Conservation (phyloP, 2,113 vertebrate species). For the Bathybates hornii region DNA sequence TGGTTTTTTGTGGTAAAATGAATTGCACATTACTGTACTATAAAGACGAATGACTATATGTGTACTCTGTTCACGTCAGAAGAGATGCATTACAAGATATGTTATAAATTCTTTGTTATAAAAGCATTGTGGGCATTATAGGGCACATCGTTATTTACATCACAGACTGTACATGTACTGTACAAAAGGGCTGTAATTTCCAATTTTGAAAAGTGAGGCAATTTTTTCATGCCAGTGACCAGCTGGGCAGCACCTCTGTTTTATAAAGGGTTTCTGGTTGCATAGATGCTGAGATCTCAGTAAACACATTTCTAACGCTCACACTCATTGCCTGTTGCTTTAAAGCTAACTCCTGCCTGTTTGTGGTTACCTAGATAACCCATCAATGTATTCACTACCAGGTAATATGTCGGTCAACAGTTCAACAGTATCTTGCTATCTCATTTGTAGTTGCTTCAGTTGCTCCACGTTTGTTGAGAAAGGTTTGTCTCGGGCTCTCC, state of each 20-base stretch:
- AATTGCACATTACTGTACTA: background rate
- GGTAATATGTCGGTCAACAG: accelerated
- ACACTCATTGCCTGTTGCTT: background rate
- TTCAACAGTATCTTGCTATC: background rate
- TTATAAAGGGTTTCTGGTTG: accelerated
- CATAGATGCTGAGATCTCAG: background rate
- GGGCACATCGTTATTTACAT: accelerated
- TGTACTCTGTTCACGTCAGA: background rate
- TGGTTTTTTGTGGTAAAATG: background rate
- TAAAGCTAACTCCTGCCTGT: background rate
- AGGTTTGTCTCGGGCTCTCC: background rate
- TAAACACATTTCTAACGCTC: background rate
- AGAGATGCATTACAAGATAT: background rate
- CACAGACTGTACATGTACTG: background rate
- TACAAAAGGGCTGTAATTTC: background rate
- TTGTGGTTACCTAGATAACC: background rate
- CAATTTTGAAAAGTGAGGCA: background rate
- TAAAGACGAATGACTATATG: background rate
- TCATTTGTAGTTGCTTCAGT: background rate
- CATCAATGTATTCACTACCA: background rate
- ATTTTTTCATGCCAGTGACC: background rate
- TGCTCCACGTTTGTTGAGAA: background rate
- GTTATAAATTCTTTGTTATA: background rate
- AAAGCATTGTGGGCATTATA: background rate
- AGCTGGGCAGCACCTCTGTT: background rate